Evolutionary conservation across 1,140 invertebrate genomes (phyloP).

Genomic region (Chlorops oryzae): DNA sequence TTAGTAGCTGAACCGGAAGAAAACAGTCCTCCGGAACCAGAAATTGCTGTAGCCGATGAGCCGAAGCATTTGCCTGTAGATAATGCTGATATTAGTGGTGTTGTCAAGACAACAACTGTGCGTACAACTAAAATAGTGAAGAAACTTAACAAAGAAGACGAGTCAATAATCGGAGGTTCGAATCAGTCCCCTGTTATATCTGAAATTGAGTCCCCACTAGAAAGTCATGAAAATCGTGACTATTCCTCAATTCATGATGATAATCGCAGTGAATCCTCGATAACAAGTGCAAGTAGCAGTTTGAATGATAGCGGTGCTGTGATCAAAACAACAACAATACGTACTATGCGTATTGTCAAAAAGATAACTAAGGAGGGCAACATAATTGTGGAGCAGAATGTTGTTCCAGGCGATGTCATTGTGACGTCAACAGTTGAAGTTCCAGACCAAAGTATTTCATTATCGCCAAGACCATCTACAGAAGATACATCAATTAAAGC

Average conservation of each 20-base stretch:
- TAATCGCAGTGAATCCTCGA: conserved; percentile 35
- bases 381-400: conserved; percentile 38
- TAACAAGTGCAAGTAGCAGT: conserved; percentile 37
- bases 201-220: no score
- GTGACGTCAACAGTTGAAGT: conserved; percentile 44
- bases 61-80: conserved; percentile 11
- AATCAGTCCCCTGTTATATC: no score
- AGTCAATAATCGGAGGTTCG: no score
- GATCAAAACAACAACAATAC: conserved; percentile 44
- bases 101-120: conserved; percentile 42
- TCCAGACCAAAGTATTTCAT: conserved; percentile 38
- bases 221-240: no score
- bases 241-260: conserved; percentile 31
- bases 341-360: conserved; percentile 42
- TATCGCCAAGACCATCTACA: conserved; percentile 19
- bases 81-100: conserved; percentile 22
- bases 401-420: conserved; percentile 32
- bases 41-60: background rate
- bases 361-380: conserved; percentile 40
- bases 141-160: no score
- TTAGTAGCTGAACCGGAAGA: background rate
- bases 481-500: background rate
- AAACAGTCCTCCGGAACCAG: no score
- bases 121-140: conserved; percentile 38
- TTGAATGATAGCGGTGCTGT: conserved; percentile 44